A percentile compares a stretch with the other conserved stretches of the same genome.
Conservation (phyloP, 2,113 vertebrate genomes). For the Onychorhynchus coronatus region DNA sequence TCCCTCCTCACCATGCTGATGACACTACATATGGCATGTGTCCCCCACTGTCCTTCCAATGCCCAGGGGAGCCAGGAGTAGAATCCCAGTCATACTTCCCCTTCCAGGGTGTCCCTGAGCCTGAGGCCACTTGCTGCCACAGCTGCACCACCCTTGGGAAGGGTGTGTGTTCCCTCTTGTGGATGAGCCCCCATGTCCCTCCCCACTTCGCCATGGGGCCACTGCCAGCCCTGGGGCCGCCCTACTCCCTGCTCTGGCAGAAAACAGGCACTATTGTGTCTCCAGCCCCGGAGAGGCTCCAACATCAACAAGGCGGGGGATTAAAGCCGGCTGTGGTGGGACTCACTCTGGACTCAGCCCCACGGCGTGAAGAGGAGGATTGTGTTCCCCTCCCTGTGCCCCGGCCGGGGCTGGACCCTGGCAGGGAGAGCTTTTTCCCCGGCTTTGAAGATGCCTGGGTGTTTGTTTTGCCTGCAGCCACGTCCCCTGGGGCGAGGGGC, state of each 20-base stretch:
- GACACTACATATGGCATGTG: background rate
- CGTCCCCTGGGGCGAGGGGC: background rate
- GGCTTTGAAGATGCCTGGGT: slow-evolving; percentile 23
- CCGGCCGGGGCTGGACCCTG: accelerated
- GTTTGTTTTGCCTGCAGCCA: background rate
- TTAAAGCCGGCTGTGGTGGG: background rate
- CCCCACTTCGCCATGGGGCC: background rate
- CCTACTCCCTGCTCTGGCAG: background rate
- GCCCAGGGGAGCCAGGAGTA: accelerated
- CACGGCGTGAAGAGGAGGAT: background rate
- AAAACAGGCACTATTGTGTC: slow-evolving; percentile 28
- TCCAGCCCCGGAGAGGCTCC: background rate
- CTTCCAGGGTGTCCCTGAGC: background rate
- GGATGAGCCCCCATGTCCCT: background rate
- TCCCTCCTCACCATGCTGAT: background rate
- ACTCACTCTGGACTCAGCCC: background rate
- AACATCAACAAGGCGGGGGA: slow-evolving; percentile 8
- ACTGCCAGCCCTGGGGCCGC: background rate
- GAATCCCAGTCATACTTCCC: background rate
- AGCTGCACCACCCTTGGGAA: background rate
- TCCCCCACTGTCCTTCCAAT: background rate
- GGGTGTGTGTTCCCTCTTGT: background rate
- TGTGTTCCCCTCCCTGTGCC: background rate
- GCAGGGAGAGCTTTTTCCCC: background rate
- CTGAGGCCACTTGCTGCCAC: background rate